These are phyloP conservation scores for Arge pagana DNA, from an alignment of 2,888 invertebrate genomes.

Conservation along the genomic window DNA sequence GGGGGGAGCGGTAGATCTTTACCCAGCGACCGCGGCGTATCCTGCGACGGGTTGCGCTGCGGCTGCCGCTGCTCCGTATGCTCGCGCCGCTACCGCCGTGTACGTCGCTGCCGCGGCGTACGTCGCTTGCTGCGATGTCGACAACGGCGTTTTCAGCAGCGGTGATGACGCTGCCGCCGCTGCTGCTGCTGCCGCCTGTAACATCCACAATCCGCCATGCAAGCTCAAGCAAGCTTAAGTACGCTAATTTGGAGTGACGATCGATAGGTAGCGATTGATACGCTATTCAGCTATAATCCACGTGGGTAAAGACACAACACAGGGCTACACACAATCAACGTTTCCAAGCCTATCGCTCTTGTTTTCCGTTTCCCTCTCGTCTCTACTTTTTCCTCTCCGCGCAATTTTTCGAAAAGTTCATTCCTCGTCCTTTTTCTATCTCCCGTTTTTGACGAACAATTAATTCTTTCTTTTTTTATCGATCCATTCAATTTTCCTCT, in stretches of 20 bases:
- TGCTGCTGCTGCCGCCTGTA: slow-evolving; percentile 66
- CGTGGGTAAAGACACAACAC: no score
- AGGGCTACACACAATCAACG: no score
- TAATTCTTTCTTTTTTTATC: background rate
- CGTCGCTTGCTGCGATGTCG: slow-evolving; percentile 83
- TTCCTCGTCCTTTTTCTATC: no score
- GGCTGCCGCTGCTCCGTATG: slow-evolving; percentile 77
- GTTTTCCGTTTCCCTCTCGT: no score
- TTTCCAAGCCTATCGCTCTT: no score
- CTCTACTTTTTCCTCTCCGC: no score
- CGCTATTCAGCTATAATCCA: no score
- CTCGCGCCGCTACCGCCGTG: slow-evolving; percentile 83
- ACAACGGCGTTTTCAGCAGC: slow-evolving; percentile 81
- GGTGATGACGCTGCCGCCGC: slow-evolving; percentile 79
- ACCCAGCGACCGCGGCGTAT: slow-evolving; percentile 74
- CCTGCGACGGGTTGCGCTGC: slow-evolving; percentile 74
- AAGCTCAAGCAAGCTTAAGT: slow-evolving; percentile 54
- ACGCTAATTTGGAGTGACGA: no score
- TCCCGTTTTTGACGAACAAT: no score
- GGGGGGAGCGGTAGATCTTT: slow-evolving; percentile 57
- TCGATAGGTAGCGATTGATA: no score
- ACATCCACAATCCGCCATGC: slow-evolving; percentile 54
- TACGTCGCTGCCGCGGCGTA: slow-evolving; percentile 88
- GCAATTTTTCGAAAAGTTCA: no score
- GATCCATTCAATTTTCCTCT: background rate